These are phyloP conservation scores for Potamarius usumacintae DNA, from an alignment of 2,113 vertebrate species.

Conservation along the genomic window DNA sequence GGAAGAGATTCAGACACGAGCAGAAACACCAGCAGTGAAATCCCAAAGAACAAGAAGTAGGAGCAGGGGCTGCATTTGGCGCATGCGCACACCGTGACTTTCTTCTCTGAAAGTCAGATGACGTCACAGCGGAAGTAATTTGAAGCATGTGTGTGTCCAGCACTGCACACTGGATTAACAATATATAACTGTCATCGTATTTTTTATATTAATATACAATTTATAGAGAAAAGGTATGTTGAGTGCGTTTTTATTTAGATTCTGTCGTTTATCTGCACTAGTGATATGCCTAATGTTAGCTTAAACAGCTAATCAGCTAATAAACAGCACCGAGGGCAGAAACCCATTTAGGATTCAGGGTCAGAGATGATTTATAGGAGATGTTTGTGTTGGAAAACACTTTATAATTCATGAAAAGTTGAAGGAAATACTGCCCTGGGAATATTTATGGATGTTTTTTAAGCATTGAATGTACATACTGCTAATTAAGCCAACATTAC, in stretches of 20 bases:
- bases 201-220: background rate
- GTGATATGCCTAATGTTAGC: background rate
- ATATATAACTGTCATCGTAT: background rate
- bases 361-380: background rate
- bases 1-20: too few relatives aligned
- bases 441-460: background rate
- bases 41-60: background rate
- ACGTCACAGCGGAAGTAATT: constrained; percentile 7
- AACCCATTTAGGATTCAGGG: background rate
- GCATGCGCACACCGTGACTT: background rate
- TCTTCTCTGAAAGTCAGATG: constrained; percentile 8
- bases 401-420: background rate
- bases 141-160: background rate
- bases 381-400: background rate
- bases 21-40: too few relatives aligned
- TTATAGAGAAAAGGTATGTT: background rate
- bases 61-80: background rate
- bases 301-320: background rate
- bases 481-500: background rate
- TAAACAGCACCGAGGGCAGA: too few relatives aligned
- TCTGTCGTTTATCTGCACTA: background rate
- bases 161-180: background rate
- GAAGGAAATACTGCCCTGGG: background rate
- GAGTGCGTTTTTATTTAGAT: too few relatives aligned
- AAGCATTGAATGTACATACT: background rate